phyloP scores from a whole-genome alignment of 2,888 invertebrate species.

The Cryptophagus acutangulus region DNA sequence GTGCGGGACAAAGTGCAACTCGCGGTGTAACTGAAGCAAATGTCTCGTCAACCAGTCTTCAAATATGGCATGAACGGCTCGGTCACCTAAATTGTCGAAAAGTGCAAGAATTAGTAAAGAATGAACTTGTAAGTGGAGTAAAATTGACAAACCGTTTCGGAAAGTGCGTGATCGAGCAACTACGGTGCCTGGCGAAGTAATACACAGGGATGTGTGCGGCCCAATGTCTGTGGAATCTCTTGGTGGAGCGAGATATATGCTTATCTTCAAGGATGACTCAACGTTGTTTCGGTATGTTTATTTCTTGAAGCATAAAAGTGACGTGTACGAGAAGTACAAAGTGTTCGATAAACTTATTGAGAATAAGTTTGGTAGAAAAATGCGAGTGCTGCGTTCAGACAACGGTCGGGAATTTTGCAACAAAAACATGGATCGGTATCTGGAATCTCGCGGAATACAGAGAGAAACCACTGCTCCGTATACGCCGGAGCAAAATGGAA shows the following conservation, averaged over 20 bases:
- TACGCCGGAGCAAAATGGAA: slow-evolving; percentile 14
- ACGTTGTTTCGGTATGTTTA: slow-evolving; percentile 18
- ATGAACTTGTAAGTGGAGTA: slow-evolving; percentile 6
- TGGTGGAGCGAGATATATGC: too few relatives aligned
- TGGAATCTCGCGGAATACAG: slow-evolving; percentile 8
- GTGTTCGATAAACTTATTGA: slow-evolving; percentile 2
- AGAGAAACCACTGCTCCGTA: slow-evolving; percentile 10
- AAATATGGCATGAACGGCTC: slow-evolving; percentile 16
- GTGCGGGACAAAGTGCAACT: too few relatives aligned
- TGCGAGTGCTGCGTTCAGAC: slow-evolving; percentile 9
- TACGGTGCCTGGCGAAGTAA: neutral
- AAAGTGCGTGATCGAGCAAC: too few relatives aligned
- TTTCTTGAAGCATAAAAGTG: slow-evolving; percentile 20
- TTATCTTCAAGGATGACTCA: slow-evolving; percentile 20
- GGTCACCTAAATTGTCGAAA: slow-evolving; percentile 13
- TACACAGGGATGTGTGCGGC: neutral
- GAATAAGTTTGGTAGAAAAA: slow-evolving; percentile 13
- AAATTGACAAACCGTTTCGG: too few relatives aligned
- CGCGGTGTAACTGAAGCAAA: slow-evolving; percentile 22
- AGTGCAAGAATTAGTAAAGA: slow-evolving; percentile 12
- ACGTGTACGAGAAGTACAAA: slow-evolving; percentile 14
- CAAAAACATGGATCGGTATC: slow-evolving; percentile 8
- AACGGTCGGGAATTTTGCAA: slow-evolving; percentile 15
- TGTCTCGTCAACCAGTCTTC: slow-evolving; percentile 4
- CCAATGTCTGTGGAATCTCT: too few relatives aligned